Conservation (phyloP, 2,113 vertebrate genomes). For the Ornithorhynchus anatinus region DNA sequence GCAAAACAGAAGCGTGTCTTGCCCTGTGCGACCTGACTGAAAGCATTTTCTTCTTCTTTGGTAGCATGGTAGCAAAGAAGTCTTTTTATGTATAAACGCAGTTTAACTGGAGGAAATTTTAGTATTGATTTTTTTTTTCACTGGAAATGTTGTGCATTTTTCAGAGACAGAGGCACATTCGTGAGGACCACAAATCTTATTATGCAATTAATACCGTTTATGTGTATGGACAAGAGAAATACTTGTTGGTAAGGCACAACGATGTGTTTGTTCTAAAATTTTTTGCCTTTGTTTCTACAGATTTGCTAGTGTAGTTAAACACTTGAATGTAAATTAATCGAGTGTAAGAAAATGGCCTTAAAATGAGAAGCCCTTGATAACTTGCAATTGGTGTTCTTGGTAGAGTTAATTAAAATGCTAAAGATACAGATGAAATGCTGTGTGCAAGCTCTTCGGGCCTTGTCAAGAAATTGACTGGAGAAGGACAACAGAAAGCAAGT, state of each 20-base stretch:
- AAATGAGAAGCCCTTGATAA: no score
- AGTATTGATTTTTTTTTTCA: slow-evolving; percentile 22
- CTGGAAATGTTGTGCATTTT: slow-evolving; percentile 44
- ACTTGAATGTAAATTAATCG: no score
- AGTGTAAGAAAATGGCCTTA: no score
- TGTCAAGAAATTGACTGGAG: no score
- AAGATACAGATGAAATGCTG: no score
- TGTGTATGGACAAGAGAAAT: slow-evolving; percentile 98
- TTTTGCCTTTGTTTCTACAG: no score
- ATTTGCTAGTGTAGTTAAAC: no score
- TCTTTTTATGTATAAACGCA: neutral
- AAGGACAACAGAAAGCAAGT: no score
- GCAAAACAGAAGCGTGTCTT: slow-evolving; percentile 15
- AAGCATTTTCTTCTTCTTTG: neutral
- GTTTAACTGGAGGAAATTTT: slow-evolving; percentile 1
- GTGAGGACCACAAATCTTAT: slow-evolving; percentile 92
- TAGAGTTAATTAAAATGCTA: no score
- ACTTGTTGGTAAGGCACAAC: slow-evolving; percentile 89
- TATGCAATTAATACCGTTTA: slow-evolving; percentile 97
- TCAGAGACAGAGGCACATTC: slow-evolving; percentile 81
- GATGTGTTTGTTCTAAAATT: no score
- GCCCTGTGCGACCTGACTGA: slow-evolving; percentile 11
- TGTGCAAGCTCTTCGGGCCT: no score
- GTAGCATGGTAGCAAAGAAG: neutral
- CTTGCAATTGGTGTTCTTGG: no score